Evolutionary conservation across 2,888 invertebrate species (phyloP), one percentile per base, ranked within the genome.

Genomic region (Anodontia alba): DNA sequence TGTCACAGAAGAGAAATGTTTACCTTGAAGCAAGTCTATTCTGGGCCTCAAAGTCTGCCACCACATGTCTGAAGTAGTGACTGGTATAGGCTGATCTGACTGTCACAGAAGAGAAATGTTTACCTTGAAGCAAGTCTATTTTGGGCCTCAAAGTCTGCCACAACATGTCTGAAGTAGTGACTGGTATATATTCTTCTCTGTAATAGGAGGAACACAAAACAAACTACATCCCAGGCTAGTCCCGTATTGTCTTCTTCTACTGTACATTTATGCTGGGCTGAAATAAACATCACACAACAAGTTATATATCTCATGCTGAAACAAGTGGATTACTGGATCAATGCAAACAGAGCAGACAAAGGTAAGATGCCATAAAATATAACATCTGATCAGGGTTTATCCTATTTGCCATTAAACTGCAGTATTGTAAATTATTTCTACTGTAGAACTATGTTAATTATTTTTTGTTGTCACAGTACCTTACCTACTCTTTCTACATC

Each of bases 81-180:
- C 98, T 98, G 91, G 97, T 97, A 95, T 99, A 99, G 74, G 99
- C 96, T 86, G 99, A 96, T 90, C 97, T 96, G n/a, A n/a, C 94
- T 99, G 99, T 80, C 99, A 95, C 75, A 99, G 96, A 12, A 99
- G 96, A n/a, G n/a, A n/a, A n/a, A n/a, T 8, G 46, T 20, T 26
- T 54, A 94, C 97, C 98, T 96, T 5, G 99, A 99, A 2, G 99
- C 98, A 46, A 99, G 96, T 83, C 98, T 97, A 36, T 98, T 97
- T 93, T 99, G 98, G 0, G 99, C 99, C 95, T 98, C 97, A 69
- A 98, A 97, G 94, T 99, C 99, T 93, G 98, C 97, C 46, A 99
- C 97, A 85, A 99, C 97, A 94, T 99, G 98, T 93, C 98, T 97
- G 96, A 99, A 99, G 95, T 99, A 99, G 95, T 98, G 98, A 88